Percentiles rank a stretch among this genome's conserved stretches.
Evolutionary conservation across 2,888 invertebrate genomes (phyloP).

Genomic region (Stenurella melanura): DNA sequence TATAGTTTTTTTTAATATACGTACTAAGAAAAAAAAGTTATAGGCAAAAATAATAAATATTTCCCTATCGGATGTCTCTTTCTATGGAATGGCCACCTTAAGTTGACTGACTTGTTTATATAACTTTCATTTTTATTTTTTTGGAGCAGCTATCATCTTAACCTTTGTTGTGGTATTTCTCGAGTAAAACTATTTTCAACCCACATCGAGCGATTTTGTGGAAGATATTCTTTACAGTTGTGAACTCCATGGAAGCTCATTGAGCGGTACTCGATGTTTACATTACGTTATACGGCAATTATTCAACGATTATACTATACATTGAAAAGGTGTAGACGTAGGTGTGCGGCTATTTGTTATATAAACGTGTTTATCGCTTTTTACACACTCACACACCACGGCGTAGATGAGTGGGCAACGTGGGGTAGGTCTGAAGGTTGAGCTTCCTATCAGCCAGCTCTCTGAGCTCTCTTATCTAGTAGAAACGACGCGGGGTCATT

Average conservation of each 20-base stretch:
- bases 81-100: too few relatives aligned
- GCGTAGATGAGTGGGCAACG: conserved; percentile 8
- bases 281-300: conserved; percentile 47
- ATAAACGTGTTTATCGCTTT: conserved; percentile 53
- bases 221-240: background rate
- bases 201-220: background rate
- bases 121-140: too few relatives aligned
- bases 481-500: conserved; percentile 31
- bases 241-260: background rate
- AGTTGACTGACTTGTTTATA: too few relatives aligned
- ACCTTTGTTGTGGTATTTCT: background rate
- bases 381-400: conserved; percentile 13
- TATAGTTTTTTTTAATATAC: too few relatives aligned
- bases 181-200: background rate
- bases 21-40: too few relatives aligned
- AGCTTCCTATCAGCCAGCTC: conserved; percentile 21
- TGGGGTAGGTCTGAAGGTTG: conserved; percentile 30
- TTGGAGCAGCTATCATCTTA: background rate
- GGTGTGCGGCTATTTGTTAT: conserved; percentile 57
- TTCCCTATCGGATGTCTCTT: too few relatives aligned
- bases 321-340: conserved; percentile 55
- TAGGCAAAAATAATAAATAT: too few relatives aligned
- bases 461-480: conserved; percentile 8
- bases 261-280: conserved; percentile 29
- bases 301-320: conserved; percentile 54